A percentile compares a stretch with the other conserved stretches of the same genome.
Evolutionary conservation across 2,113 vertebrate genomes (phyloP).

Genomic region (Apaloderma vittatum): DNA sequence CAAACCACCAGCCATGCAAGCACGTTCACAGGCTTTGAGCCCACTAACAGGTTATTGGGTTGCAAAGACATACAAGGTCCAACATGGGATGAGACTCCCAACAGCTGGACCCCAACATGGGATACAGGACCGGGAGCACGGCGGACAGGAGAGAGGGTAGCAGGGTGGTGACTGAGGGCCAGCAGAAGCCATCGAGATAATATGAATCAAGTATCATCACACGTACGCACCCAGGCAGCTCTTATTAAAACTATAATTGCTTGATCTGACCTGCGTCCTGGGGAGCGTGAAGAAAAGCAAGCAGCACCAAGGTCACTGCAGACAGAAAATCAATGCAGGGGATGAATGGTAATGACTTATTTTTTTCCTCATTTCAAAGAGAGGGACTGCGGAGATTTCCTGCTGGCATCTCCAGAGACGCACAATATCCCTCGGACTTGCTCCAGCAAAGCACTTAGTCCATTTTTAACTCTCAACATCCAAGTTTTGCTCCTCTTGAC

Average conservation of each 20-base stretch:
- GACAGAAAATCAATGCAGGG: slow-evolving; percentile 49
- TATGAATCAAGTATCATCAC: neutral
- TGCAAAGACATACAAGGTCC: neutral
- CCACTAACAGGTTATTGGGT: rapidly evolving
- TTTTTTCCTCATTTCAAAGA: neutral
- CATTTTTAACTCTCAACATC: neutral
- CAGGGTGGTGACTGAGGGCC: neutral
- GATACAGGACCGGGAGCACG: rapidly evolving
- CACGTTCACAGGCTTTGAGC: neutral
- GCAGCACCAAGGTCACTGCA: slow-evolving; percentile 51
- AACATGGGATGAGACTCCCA: neutral
- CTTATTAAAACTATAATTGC: neutral
- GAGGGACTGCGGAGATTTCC: neutral
- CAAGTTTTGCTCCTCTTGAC: neutral
- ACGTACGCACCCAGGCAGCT: neutral
- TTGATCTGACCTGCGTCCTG: neutral
- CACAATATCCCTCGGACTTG: neutral
- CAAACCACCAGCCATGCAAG: neutral
- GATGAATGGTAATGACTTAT: neutral
- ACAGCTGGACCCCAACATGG: rapidly evolving
- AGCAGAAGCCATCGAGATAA: neutral
- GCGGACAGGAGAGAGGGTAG: neutral
- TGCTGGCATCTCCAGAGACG: neutral
- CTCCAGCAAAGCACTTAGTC: slow-evolving; percentile 5
- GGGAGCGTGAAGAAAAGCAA: neutral